These are phyloP conservation scores for Haliclona indistincta DNA, from an alignment of 37 sponge, comb jelly and placozoan genomes.

Conservation along the genomic window DNA sequence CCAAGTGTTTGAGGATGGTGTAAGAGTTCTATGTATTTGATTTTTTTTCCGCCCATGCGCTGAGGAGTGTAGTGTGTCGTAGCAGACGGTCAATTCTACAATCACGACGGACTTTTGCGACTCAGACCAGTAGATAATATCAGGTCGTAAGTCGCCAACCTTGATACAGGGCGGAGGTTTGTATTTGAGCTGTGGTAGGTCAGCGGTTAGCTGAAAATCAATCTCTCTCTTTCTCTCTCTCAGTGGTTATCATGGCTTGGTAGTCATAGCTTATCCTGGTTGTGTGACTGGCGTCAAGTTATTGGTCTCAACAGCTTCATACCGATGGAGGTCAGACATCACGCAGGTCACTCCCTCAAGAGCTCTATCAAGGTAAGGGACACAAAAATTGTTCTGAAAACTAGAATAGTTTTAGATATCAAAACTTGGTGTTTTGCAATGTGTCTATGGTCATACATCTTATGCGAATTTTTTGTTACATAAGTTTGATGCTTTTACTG, in stretches of 20 bases:
- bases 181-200: not conserved
- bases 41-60: too few relatives aligned
- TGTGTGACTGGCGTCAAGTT: slow-evolving; percentile 75
- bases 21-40: too few relatives aligned
- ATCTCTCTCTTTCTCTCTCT: not conserved
- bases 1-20: too few relatives aligned
- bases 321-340: slow-evolving; percentile 52
- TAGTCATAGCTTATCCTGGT: slow-evolving; percentile 46
- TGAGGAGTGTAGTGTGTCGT: too few relatives aligned
- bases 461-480: not conserved
- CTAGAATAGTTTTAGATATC: not conserved
- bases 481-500: not conserved
- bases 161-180: too few relatives aligned
- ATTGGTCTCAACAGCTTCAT: slow-evolving; percentile 29
- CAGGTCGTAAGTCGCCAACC: too few relatives aligned
- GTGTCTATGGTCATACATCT: not conserved
- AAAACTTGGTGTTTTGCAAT: not conserved
- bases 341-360: slow-evolving; percentile 84
- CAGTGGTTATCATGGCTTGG: slow-evolving; percentile 55
- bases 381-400: not conserved
- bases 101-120: too few relatives aligned
- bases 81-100: too few relatives aligned
- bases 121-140: too few relatives aligned
- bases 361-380: slow-evolving; percentile 64
- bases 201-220: slow-evolving; percentile 1